phyloP scores from a whole-genome alignment of 2,797 vertebrate species.

The Loriculus beryllinus region DNA sequence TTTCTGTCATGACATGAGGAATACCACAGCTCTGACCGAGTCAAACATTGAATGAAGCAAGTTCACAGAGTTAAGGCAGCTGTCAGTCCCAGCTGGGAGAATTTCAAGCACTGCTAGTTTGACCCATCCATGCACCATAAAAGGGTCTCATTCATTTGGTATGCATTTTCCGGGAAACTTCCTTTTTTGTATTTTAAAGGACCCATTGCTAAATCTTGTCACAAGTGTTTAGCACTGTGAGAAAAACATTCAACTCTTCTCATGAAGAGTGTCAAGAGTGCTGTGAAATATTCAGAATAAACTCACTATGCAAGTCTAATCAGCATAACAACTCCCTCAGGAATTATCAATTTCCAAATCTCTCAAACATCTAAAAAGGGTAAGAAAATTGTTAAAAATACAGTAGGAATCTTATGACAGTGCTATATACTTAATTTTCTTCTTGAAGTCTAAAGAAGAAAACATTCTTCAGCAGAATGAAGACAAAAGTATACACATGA shows the following conservation, averaged over 20 bases:
- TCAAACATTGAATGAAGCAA: not conserved
- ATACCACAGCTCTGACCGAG: not conserved
- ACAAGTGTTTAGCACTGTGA: not conserved
- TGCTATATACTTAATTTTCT: not conserved
- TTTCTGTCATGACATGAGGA: not conserved
- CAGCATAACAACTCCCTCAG: not conserved
- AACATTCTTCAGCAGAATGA: not conserved
- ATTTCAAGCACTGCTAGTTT: not conserved
- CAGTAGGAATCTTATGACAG: not conserved
- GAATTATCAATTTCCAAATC: not conserved
- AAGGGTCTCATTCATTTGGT: not conserved
- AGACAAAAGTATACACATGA: not conserved
- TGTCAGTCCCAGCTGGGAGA: not conserved
- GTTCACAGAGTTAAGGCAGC: not conserved
- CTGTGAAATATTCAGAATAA: conserved; percentile 3
- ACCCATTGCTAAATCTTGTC: not conserved
- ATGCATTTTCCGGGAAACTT: not conserved
- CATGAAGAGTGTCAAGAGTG: not conserved
- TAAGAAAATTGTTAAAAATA: not conserved
- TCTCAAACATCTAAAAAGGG: not conserved
- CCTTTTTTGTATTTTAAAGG: not conserved
- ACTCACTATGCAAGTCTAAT: not conserved
- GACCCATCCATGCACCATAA: rapidly evolving
- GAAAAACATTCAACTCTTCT: not conserved
- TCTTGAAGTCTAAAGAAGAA: not conserved